phyloP scores from a whole-genome alignment of 2,113 vertebrate species.

The Sialia sialis region DNA sequence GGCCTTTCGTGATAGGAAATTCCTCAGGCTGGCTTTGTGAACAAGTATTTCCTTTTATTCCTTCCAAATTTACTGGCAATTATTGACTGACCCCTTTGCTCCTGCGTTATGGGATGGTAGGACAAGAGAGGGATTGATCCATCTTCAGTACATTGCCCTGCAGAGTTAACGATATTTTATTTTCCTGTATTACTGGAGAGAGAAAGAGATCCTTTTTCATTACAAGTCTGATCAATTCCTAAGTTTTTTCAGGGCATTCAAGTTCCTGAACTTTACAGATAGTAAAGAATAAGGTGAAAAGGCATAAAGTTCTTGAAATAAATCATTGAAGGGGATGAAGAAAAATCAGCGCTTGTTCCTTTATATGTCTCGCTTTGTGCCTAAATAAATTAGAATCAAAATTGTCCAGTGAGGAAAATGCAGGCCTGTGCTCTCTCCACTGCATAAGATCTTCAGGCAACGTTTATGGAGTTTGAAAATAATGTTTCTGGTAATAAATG shows the following conservation, averaged over 20 bases:
- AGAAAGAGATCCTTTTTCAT: constrained; percentile 43
- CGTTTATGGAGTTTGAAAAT: constrained; percentile 72
- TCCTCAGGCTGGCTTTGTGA: background rate
- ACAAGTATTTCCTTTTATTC: constrained; percentile 28
- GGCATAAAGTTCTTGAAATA: constrained; percentile 27
- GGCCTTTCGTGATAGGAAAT: background rate
- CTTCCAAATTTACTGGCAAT: constrained; percentile 28
- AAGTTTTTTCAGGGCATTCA: constrained; percentile 33
- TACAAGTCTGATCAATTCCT: constrained; percentile 54
- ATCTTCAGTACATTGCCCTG: constrained; percentile 38
- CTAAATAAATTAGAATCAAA: constrained; percentile 75
- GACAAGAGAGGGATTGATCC: constrained; percentile 39
- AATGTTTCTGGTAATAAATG: constrained; percentile 79
- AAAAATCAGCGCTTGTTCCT: constrained; percentile 45
- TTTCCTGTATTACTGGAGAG: constrained; percentile 19
- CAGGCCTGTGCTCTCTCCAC: constrained; percentile 50
- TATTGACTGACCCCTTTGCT: constrained; percentile 43
- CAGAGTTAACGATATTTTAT: constrained; percentile 57
- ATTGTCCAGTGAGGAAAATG: constrained; percentile 54
- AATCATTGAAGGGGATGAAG: background rate
- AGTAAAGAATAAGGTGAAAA: constrained; percentile 4
- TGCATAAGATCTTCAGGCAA: constrained; percentile 64
- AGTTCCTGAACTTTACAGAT: constrained; percentile 27
- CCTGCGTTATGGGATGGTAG: constrained; percentile 2
- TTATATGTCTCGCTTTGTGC: constrained; percentile 53